A percentile compares a stretch with the other conserved stretches of the same genome.
Evolutionary conservation across 1,140 invertebrate genomes (phyloP).

Genomic region (Aricia agestis): DNA sequence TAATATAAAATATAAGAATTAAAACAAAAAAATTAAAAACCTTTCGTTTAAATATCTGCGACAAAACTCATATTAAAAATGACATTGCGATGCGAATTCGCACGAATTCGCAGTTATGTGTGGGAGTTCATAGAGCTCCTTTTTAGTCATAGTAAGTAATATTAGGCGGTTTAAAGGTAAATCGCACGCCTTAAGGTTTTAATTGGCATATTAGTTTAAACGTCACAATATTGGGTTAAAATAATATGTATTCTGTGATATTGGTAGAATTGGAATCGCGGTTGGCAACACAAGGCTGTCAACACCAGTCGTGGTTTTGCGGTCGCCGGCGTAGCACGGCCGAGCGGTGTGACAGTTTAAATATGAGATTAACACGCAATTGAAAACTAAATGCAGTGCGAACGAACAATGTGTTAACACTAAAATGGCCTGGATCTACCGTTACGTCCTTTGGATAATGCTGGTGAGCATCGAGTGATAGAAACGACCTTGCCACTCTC

Average conservation of each 20-base stretch:
- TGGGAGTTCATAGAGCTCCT: too few species aligned
- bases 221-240: neutral
- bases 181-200: neutral
- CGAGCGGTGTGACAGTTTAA: neutral
- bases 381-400: neutral
- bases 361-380: neutral
- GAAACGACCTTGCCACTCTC: neutral
- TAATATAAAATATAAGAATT: too few species aligned
- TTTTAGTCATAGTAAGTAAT: neutral
- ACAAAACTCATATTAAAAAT: too few species aligned
- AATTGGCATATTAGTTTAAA: neutral
- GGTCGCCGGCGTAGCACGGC: neutral
- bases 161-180: neutral
- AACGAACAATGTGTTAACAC: neutral
- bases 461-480: constrained; percentile 33
- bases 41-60: too few species aligned
- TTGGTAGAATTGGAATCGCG: neutral
- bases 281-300: neutral
- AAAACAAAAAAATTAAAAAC: too few species aligned
- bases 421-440: constrained; percentile 42
- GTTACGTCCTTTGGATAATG: constrained; percentile 33
- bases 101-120: too few species aligned
- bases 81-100: too few species aligned
- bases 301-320: neutral
- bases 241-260: too few species aligned